Evolutionary conservation across 2,797 vertebrate genomes (phyloP).

Genomic region (Valencia hispanica): DNA sequence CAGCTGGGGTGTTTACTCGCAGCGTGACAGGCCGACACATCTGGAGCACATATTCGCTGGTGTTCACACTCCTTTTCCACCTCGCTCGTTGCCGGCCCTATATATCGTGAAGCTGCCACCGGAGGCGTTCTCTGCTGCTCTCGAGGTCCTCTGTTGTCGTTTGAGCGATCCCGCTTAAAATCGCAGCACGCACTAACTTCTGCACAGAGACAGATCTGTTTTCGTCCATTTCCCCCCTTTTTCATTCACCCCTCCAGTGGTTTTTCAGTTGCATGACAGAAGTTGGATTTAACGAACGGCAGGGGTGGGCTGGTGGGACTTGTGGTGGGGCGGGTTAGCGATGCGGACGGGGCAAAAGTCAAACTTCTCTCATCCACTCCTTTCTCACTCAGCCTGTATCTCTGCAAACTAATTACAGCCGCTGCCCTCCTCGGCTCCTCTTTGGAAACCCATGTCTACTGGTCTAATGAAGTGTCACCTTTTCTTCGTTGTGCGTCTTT

Average conservation of each 20-base stretch:
- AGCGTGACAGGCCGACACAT: constrained; percentile 99
- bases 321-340: constrained; percentile 65
- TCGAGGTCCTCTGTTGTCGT: constrained; percentile 85
- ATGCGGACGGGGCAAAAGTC: constrained; percentile 84
- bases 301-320: constrained; percentile 57
- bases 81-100: constrained; percentile 53
- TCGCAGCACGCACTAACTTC: constrained; percentile 44
- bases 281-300: constrained; percentile 89
- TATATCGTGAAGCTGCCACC: constrained; percentile 88
- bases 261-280: constrained; percentile 99
- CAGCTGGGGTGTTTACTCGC: constrained; percentile 97
- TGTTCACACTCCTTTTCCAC: constrained; percentile 71
- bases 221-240: constrained; percentile 64
- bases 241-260: constrained; percentile 91
- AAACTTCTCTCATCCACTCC: constrained; percentile 67
- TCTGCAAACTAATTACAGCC: constrained; percentile 89
- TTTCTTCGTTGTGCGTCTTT: constrained; percentile 55
- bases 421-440: constrained; percentile 83
- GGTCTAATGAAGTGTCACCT: constrained; percentile 91
- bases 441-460: constrained; percentile 87
- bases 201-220: constrained; percentile 58
- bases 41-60: constrained; percentile 99
- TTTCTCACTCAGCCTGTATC: constrained; percentile 38
- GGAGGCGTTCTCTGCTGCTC: constrained; percentile 93
- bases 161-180: constrained; percentile 84